Evolutionary conservation across 2,797 vertebrate genomes (phyloP).

Genomic region (Sebastes flavidus): DNA sequence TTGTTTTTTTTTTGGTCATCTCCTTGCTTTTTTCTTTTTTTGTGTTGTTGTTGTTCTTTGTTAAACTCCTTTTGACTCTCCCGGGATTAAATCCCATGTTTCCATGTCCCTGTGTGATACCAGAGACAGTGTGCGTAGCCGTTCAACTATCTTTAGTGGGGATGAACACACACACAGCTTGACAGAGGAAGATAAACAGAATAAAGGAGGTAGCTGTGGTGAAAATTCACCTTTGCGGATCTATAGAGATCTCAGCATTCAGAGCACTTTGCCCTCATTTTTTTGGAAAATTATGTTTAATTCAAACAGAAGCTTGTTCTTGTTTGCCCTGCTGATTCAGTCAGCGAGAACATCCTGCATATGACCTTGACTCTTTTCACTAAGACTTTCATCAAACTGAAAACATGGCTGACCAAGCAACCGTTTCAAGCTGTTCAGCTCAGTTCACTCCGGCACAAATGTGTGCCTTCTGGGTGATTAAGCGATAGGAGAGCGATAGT

Average conservation of each 20-base stretch:
- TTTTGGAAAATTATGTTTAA: neutral
- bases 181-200: neutral
- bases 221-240: neutral
- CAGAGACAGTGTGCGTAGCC: neutral
- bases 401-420: conserved; percentile 51
- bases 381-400: conserved; percentile 54
- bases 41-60: neutral
- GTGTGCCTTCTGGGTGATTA: conserved; percentile 24
- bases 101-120: neutral
- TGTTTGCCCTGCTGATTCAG: conserved; percentile 49
- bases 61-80: neutral
- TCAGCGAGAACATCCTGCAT: conserved; percentile 30
- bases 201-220: neutral
- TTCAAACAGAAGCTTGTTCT: conserved; percentile 24
- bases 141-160: neutral
- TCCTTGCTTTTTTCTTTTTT: neutral
- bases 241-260: neutral
- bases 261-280: neutral
- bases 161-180: neutral
- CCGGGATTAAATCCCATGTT: neutral
- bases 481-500: neutral
- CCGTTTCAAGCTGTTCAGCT: conserved; percentile 13
- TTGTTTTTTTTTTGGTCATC: neutral
- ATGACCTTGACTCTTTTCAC: conserved; percentile 50
- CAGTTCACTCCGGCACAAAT: conserved; percentile 33